A percentile compares a stretch with the other conserved stretches of the same genome.
Conservation (phyloP, 2,113 vertebrate species). For the Alosa alosa region DNA sequence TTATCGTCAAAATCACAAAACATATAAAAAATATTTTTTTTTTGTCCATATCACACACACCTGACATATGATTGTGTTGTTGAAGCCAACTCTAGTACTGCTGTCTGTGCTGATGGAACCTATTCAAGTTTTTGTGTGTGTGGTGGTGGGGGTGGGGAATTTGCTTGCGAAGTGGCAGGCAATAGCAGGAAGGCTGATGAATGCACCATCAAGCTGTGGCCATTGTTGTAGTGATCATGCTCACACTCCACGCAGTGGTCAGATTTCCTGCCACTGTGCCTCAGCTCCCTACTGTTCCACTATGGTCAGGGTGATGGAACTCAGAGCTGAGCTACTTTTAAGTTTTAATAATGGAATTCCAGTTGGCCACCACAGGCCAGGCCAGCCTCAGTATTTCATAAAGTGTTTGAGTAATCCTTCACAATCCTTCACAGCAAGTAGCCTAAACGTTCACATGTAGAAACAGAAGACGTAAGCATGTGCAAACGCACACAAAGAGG, state of each 20-base stretch:
- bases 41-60: too few relatives aligned
- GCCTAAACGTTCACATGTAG: too few relatives aligned
- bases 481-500: background rate
- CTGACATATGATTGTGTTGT: background rate
- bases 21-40: too few relatives aligned
- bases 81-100: background rate
- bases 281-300: background rate
- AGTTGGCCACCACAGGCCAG: background rate
- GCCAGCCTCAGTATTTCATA: background rate
- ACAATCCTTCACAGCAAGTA: background rate
- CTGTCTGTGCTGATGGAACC: background rate
- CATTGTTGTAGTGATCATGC: background rate
- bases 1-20: too few relatives aligned
- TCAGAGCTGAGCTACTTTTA: background rate
- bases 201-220: conserved; percentile 9
- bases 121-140: background rate
- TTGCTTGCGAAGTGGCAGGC: background rate
- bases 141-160: background rate
- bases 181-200: conserved; percentile 11
- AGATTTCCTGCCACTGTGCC: background rate
- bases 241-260: background rate
- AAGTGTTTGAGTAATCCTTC: background rate
- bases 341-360: background rate
- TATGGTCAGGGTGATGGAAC: background rate
- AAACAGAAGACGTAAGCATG: background rate